Base-by-base conservation (phyloP, 2,888 invertebrate genomes). In the Sisyra terminalis region DNA sequence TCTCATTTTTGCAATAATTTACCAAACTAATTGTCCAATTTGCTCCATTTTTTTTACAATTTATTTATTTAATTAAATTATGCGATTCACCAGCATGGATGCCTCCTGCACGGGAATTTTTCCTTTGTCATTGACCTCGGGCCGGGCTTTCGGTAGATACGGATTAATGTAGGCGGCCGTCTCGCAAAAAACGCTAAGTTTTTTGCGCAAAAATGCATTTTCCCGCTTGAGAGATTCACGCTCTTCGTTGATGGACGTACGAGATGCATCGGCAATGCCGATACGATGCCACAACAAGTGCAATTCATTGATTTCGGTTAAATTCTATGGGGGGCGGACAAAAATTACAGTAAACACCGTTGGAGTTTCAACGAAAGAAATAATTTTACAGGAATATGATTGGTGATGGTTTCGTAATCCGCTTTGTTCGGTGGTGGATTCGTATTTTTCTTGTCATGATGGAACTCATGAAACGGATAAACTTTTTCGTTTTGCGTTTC, bases 401-500 rank as follows among this genome's bases (percentile, higher is more conserved):
- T 24, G 3, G 7, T 7, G 3, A 24, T 24, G 3, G 24, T 24
- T 24, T 24, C 5, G 24, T 24, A 24, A 24, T 5, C 24, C 3
- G 24, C 24, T 24, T 24, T 24, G 7, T 5, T 11, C 8, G 34
- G 34, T 34, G 13, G 34, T 11, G 2, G 8, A 15, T 34, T 8
- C 11, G 11, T 14, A 34, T 5, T 24, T 24, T 24, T 24, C 24
- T 24, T 24, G 3, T 24, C 24, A 38, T 14, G 15, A 15, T 6
- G 38, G 9, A 10, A 13, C 1, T 42, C 10, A 6, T 42, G 57
- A 50, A 58, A 60, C 3, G 65, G 61, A 18, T 64, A 47, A 35
- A 67, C 57, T 50, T 70, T 68, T 50, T 78, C 76, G 0, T 67
- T 63, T 37, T 71, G 65, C 0, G 73, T 73, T 54, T 83, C 82